These are phyloP conservation scores for Paralichthys olivaceus DNA, from an alignment of 2,113 vertebrate genomes.

Conservation along the genomic window DNA sequence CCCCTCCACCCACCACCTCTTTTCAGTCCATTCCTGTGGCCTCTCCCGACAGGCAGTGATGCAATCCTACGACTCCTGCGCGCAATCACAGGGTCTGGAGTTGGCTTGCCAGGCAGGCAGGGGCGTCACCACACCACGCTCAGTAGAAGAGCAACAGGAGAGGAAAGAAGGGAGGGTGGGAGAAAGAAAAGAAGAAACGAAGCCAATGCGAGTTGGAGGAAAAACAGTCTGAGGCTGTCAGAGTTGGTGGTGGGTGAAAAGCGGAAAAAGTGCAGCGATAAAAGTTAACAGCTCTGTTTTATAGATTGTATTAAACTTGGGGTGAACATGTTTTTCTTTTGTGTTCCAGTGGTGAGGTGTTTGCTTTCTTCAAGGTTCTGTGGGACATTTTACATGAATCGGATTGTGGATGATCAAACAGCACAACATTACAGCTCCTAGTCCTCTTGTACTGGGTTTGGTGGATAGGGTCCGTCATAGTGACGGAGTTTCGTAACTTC, in stretches of 20 bases:
- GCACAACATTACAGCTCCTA: slow-evolving; percentile 23
- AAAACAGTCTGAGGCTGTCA: slow-evolving; percentile 55
- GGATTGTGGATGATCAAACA: slow-evolving; percentile 28
- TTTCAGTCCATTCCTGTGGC: slow-evolving; percentile 73
- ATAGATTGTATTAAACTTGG: slow-evolving; percentile 35
- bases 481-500: slow-evolving; percentile 63
- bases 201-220: slow-evolving; percentile 47
- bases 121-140: slow-evolving; percentile 69
- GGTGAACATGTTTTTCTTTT: slow-evolving; percentile 45
- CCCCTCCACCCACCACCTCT: background rate
- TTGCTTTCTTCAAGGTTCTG: slow-evolving; percentile 1
- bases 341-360: background rate
- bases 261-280: slow-evolving; percentile 32
- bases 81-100: slow-evolving; percentile 81
- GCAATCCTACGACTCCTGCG: slow-evolving; percentile 80
- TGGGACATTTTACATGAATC: slow-evolving; percentile 17
- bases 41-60: slow-evolving; percentile 81
- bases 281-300: slow-evolving; percentile 57
- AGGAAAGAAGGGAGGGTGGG: slow-evolving; percentile 58
- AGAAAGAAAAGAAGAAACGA: slow-evolving; percentile 38
- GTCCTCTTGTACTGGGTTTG: slow-evolving; percentile 45
- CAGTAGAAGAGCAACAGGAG: slow-evolving; percentile 67
- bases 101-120: slow-evolving; percentile 66
- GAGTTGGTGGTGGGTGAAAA: slow-evolving; percentile 30
- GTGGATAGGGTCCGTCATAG: slow-evolving; percentile 58